Evolutionary conservation across 2,797 vertebrate species (phyloP), one percentile per base, ranked within the genome.

Genomic region (Phrynocephalus guinanensis): DNA sequence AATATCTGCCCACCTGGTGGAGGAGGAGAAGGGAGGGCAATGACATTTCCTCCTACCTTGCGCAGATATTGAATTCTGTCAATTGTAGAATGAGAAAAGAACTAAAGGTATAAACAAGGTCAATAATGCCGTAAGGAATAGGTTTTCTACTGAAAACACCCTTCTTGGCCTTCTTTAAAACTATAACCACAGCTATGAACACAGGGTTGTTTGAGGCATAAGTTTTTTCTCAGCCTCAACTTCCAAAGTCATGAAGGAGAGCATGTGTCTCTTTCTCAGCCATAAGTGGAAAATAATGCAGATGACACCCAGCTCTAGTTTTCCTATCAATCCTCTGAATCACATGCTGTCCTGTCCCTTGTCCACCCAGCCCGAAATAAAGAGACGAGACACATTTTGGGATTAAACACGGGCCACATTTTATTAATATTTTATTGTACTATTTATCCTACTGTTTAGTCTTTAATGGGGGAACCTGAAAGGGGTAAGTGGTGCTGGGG

Each of bases 1-100:
- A 88, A 94, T 80, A 48, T 82, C 88, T 94, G 68, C 67, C 87
- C 87, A 94, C 90, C 79, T 95, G 92, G 89, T 95, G 89, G 78
- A 87, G n/a, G 38, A 95, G 79, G 88, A 56, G 52, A 56, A 56
- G 11, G 52, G 78, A 93, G 94, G 96, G 93, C 91, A 52, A 56
- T 91, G 84, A 82, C 83, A 83, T 28, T 79, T 2, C 91, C 56
- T 81, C n/a, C 18, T 9, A 71, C 50, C 68, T 94, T 94, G 83
- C 70, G 24, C 83, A 85, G 26, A 91, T 84, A 89, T 93, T 91
- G 6, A 86, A 16, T 94, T 78, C 56, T 72, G 92, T 72, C 6
- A 90, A 89, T 92, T 89, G 94, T 85, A 15, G 93, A 93, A 93
- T 76, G 78, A 93, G 88, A 94, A 94, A 88, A 73, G 73, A 87